Conservation (phyloP, 2,797 vertebrate genomes). For the Molothrus aeneus region DNA sequence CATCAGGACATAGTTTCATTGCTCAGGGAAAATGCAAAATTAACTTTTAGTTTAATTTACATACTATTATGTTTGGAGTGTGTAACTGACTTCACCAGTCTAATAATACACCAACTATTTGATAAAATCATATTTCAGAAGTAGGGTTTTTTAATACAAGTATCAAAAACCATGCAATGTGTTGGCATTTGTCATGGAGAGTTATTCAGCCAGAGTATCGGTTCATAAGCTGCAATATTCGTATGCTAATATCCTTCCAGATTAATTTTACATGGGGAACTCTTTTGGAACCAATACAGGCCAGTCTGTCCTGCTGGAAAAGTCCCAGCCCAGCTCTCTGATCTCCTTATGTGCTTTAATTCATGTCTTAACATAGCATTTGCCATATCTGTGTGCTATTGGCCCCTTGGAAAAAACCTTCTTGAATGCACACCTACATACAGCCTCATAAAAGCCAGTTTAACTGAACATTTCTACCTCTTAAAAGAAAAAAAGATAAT, state of each 20-base stretch:
- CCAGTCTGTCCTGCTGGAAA: background rate
- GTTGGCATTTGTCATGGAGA: background rate
- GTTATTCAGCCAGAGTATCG: background rate
- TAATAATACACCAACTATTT: slow-evolving; percentile 1
- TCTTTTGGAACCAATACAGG: background rate
- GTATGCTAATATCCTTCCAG: background rate
- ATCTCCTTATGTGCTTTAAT: background rate
- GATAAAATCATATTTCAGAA: slow-evolving; percentile 40
- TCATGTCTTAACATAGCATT: background rate
- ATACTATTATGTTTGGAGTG: background rate
- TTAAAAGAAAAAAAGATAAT: background rate
- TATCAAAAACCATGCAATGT: background rate
- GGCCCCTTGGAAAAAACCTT: background rate
- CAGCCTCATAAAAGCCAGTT: background rate
- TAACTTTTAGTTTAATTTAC: slow-evolving; percentile 46
- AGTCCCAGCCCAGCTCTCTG: background rate
- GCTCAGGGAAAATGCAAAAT: slow-evolving; percentile 31
- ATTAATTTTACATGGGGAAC: background rate
- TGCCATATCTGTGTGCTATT: background rate
- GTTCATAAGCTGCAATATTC: slow-evolving; percentile 9
- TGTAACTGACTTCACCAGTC: background rate
- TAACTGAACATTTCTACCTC: background rate
- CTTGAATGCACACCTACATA: background rate
- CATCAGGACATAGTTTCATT: background rate
- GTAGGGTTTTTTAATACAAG: background rate